Evolutionary conservation across 1,140 invertebrate genomes (phyloP).

Genomic region (Neomicropteryx cornuta): DNA sequence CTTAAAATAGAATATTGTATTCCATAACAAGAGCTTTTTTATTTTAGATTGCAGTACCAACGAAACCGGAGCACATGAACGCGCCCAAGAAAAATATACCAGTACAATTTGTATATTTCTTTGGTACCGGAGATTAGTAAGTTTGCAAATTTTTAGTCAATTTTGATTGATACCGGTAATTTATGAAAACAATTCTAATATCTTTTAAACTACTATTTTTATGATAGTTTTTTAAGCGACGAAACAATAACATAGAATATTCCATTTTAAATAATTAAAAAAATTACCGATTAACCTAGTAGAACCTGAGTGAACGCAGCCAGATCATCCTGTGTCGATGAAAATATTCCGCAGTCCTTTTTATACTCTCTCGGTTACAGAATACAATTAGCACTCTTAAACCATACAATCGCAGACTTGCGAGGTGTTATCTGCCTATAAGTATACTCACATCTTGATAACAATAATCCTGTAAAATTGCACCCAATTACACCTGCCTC

Average conservation of each 20-base stretch:
- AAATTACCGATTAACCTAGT: background rate
- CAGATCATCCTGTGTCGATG: no score
- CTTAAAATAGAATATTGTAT: constrained; percentile 1
- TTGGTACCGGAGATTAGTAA: constrained; percentile 90
- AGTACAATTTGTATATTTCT: constrained; percentile 84
- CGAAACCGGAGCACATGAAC: constrained; percentile 55
- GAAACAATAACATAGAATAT: background rate
- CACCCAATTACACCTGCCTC: no score
- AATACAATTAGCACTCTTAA: no score
- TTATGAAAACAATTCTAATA: background rate
- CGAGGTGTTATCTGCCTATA: no score
- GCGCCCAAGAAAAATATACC: constrained; percentile 52
- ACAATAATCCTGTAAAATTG: no score
- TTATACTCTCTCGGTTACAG: no score
- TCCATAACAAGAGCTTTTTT: constrained; percentile 5
- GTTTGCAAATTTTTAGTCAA: constrained; percentile 33
- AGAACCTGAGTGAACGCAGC: background rate
- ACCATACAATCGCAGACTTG: no score
- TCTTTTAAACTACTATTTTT: background rate
- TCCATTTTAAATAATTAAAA: background rate
- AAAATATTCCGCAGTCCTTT: no score
- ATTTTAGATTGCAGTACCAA: constrained; percentile 52
- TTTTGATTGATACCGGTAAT: background rate
- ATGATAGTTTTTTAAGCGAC: background rate
- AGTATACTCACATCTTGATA: no score